Evolutionary conservation across 2,888 invertebrate species (phyloP).

Genomic region (Epirrhoe alternata): DNA sequence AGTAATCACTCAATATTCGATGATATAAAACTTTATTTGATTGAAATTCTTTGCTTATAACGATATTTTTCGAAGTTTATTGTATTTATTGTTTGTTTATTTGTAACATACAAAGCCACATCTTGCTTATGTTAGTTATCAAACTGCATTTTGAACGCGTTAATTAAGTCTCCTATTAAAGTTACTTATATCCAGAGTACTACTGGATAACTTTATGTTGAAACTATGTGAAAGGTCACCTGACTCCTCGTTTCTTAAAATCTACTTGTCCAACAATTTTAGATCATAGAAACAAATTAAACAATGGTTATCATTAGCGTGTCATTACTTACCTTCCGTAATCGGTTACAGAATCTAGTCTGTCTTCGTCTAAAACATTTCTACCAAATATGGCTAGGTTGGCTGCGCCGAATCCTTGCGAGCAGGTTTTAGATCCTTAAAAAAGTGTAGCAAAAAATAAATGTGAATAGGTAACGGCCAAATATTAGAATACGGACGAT

Average conservation of each 20-base stretch:
- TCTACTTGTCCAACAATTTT: not conserved
- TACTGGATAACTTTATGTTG: not conserved
- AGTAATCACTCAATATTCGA: too few species aligned
- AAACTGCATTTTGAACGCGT: not conserved
- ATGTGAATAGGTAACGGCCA: conserved; percentile 35
- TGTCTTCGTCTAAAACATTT: conserved; percentile 5
- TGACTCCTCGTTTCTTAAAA: not conserved
- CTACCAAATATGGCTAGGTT: conserved; percentile 41
- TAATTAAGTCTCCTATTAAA: not conserved
- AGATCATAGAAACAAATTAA: not conserved
- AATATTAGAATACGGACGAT: conserved; percentile 41
- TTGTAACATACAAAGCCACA: too few species aligned
- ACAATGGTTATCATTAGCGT: conserved; percentile 9
- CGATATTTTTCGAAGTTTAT: too few species aligned
- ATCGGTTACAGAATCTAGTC: conserved; percentile 8
- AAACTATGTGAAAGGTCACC: not conserved
- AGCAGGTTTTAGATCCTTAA: conserved; percentile 39
- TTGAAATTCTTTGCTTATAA: too few species aligned
- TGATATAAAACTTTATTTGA: too few species aligned
- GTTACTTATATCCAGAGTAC: not conserved
- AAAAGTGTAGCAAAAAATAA: conserved; percentile 36
- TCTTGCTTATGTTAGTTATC: not conserved
- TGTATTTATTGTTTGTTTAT: not conserved
- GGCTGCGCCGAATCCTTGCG: conserved; percentile 35
- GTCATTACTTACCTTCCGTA: conserved; percentile 4